A percentile compares a stretch with the other conserved stretches of the same genome.
Conservation (phyloP, 2,888 invertebrate species). For the Coecobrya sp. region DNA sequence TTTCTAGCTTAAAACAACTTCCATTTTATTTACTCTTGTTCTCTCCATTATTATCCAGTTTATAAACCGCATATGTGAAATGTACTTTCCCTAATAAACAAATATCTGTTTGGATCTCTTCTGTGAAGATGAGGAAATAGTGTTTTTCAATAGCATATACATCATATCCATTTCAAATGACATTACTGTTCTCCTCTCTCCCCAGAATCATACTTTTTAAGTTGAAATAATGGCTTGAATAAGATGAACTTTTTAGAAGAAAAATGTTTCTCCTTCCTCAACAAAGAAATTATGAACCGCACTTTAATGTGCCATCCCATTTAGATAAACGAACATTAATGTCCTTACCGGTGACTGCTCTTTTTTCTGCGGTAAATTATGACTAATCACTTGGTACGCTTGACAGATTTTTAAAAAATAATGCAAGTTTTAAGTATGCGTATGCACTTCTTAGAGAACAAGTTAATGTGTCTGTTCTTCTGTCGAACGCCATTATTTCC, state of each 20-base stretch:
- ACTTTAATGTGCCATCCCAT: constrained; percentile 69
- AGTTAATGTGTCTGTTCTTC: background rate
- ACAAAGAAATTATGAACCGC: background rate
- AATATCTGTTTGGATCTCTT: background rate
- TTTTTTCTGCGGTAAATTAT: constrained; percentile 44
- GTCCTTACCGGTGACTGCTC: constrained; percentile 55
- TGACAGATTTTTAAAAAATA: constrained; percentile 62
- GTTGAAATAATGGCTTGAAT: background rate
- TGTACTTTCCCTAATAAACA: background rate
- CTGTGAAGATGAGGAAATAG: background rate
- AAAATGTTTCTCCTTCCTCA: background rate
- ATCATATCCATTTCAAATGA: background rate
- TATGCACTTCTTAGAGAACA: constrained; percentile 26
- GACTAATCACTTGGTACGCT: constrained; percentile 70
- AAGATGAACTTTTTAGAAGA: background rate
- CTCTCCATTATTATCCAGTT: background rate
- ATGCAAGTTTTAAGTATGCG: constrained; percentile 5
- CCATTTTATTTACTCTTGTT: background rate
- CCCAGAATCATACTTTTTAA: background rate
- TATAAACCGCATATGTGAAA: background rate
- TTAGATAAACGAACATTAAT: constrained; percentile 77
- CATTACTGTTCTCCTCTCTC: background rate
- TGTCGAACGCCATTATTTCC: background rate
- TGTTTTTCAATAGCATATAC: background rate
- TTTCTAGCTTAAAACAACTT: background rate